phyloP scores from a whole-genome alignment of 2,113 vertebrate species.

The Bos indicus region DNA sequence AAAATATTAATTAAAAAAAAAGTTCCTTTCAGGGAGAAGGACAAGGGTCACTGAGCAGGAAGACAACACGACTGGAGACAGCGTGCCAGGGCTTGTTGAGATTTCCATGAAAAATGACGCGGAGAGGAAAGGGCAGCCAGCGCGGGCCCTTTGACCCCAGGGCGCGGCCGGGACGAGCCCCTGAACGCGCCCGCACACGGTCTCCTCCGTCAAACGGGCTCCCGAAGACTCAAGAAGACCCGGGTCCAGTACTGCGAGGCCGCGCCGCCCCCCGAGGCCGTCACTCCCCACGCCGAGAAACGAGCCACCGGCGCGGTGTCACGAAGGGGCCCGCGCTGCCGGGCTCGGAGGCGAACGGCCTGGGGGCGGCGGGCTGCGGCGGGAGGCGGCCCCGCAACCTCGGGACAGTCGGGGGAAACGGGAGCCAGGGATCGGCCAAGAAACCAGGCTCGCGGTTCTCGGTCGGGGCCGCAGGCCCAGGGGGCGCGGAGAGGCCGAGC shows the following conservation, averaged over 20 bases:
- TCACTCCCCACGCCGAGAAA: not conserved
- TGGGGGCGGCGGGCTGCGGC: not conserved
- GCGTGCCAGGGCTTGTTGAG: not conserved
- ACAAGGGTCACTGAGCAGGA: not conserved
- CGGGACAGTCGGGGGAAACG: not conserved
- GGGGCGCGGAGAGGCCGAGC: no score
- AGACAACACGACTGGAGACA: not conserved
- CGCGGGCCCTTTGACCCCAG: not conserved
- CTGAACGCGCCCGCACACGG: no score
- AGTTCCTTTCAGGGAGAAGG: not conserved
- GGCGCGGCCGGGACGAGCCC: not conserved
- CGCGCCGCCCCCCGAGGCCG: not conserved
- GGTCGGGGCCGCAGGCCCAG: not conserved
- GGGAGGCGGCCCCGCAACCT: not conserved
- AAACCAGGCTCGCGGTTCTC: not conserved
- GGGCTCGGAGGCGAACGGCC: not conserved
- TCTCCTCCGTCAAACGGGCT: rapidly evolving
- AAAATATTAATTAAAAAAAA: not conserved
- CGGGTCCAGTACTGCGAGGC: not conserved
- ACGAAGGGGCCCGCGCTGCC: not conserved
- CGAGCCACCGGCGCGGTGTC: no score
- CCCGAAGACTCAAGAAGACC: rapidly evolving
- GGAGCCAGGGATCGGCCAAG: not conserved
- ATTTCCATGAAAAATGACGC: not conserved
- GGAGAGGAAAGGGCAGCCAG: not conserved